Evolutionary conservation across 2,888 invertebrate species (phyloP).

Genomic region (Pseudoips prasinana): DNA sequence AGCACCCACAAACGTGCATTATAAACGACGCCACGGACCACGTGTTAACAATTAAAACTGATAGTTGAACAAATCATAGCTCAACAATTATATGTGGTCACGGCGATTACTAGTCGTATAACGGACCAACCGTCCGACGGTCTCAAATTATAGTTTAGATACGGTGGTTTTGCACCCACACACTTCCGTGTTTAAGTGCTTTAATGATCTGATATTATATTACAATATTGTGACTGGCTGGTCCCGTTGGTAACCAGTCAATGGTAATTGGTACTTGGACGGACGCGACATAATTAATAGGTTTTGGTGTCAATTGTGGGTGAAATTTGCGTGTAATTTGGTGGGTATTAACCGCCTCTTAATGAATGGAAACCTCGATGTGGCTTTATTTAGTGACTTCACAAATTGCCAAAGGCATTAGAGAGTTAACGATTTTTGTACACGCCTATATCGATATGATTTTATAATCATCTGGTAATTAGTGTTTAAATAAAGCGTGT

Average conservation of each 20-base stretch:
- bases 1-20: constrained; percentile 49
- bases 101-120: constrained; percentile 62
- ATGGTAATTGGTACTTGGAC: constrained; percentile 63
- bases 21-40: constrained; percentile 54
- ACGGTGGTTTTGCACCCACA: constrained; percentile 80
- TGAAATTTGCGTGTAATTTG: constrained; percentile 1
- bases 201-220: constrained; percentile 77
- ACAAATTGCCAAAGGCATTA: too few relatives aligned
- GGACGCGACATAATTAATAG: constrained; percentile 56
- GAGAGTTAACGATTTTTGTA: too few relatives aligned
- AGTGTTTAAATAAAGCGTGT: too few relatives aligned
- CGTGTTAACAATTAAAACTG: constrained; percentile 74
- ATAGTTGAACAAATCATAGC: constrained; percentile 68
- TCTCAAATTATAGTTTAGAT: constrained; percentile 79
- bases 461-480: too few relatives aligned
- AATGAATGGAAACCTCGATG: not conserved
- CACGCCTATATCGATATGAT: too few relatives aligned
- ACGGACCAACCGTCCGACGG: constrained; percentile 62
- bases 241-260: constrained; percentile 57
- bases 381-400: too few relatives aligned
- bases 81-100: constrained; percentile 71
- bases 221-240: constrained; percentile 66
- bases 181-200: constrained; percentile 73
- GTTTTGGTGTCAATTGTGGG: constrained; percentile 44
- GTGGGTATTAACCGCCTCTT: not conserved